These are phyloP conservation scores for Sturmia bella DNA, from an alignment of 2,888 invertebrate species.

Conservation along the genomic window DNA sequence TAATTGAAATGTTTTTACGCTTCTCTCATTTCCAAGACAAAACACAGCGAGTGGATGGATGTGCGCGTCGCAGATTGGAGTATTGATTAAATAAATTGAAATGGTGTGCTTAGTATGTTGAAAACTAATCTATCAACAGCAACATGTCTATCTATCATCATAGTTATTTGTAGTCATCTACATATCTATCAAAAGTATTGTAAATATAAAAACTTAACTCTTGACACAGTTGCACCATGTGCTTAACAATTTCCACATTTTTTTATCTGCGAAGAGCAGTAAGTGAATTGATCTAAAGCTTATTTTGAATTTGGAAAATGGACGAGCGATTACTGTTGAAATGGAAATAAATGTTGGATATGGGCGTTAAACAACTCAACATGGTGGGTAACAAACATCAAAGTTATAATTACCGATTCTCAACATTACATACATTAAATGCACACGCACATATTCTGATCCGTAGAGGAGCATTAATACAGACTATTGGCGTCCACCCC, in stretches of 20 bases:
- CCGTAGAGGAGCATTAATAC: not conserved
- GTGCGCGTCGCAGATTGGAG: not conserved
- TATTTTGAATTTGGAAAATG: slow-evolving; percentile 56
- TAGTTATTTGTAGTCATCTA: slow-evolving; percentile 32
- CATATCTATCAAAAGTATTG: slow-evolving; percentile 45
- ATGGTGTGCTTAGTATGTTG: slow-evolving; percentile 40
- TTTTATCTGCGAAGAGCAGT: slow-evolving; percentile 11
- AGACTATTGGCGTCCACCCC: slow-evolving; percentile 63
- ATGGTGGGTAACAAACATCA: slow-evolving; percentile 67
- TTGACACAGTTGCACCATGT: slow-evolving; percentile 52
- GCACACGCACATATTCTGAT: not conserved
- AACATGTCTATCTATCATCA: slow-evolving; percentile 54
- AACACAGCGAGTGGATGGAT: not conserved
- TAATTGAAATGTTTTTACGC: slow-evolving; percentile 64
- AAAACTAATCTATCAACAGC: slow-evolving; percentile 66
- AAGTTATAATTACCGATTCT: slow-evolving; percentile 65
- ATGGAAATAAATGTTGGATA: slow-evolving; percentile 45
- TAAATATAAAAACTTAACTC: slow-evolving; percentile 28
- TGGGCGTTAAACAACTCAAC: slow-evolving; percentile 68
- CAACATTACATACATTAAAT: slow-evolving; percentile 27
- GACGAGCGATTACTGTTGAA: slow-evolving; percentile 31
- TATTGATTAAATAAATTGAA: slow-evolving; percentile 36
- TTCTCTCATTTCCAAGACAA: not conserved
- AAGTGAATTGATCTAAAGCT: slow-evolving; percentile 59
- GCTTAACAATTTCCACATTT: slow-evolving; percentile 35